Evolutionary conservation across 2,888 invertebrate genomes (phyloP), one percentile per base, ranked within the genome.

Genomic region (Kuschelorhynchus macadamiae): DNA sequence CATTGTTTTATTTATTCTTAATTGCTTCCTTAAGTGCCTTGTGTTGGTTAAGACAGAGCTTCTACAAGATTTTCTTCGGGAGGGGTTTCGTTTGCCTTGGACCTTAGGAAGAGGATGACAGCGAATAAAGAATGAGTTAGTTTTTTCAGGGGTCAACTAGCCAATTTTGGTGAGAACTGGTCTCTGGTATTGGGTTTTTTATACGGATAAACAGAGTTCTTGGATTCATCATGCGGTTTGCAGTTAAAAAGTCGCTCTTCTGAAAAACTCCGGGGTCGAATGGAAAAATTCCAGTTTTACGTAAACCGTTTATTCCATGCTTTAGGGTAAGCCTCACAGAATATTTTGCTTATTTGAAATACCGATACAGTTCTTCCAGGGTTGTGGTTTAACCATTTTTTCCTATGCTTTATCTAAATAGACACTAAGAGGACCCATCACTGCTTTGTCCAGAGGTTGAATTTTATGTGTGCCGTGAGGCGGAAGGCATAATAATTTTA

Each of bases 301-400:
- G 36, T 7, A 36, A 36, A 2, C 36, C 36, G 36, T 36, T 36
- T 36, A 36, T 36, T 36, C 36, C 36, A 36, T 36, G 3, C 11
- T 4, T 36, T 36, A 11, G 36, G 3, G 36, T 36, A 36, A 11
- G 14, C 18, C 44, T 49, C 49, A 12, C 49, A 21, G 21, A 49
- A 21, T 20, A 49, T 49, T 25, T 20, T 4, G 49, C 49, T 49
- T 49, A 49, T 49, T 49, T 49, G 49, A 21, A 21, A 25, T 3
- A 49, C 49, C 4, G 44, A 8, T 11, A 18, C 16, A 7, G 25
- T 25, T 25, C 25, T 25, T 2, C 16, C 16, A 44, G 18, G 16
- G 14, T 44, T 2, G 16, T 44, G 11, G 16, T 36, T n/a, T 9
- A 11, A 36, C 36, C 36, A 12, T 36, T 36, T 12, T n/a, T 36